Conservation (phyloP, 35 echinoderm and acorn worm species). For the Strongylocentrotus purpuratus region DNA sequence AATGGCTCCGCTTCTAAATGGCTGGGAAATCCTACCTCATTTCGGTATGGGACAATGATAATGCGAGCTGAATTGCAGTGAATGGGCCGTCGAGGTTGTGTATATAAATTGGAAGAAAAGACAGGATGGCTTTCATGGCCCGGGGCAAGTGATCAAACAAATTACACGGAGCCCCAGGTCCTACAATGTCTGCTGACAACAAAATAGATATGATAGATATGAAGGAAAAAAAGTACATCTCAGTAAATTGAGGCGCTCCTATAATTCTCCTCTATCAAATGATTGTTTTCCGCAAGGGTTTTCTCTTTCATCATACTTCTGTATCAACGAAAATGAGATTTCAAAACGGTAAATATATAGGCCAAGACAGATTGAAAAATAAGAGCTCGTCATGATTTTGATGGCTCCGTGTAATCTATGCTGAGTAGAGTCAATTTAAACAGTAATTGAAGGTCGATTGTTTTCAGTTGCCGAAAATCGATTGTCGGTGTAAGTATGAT, state of each 20-base stretch:
- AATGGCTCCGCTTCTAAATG: background rate
- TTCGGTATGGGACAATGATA: conserved; percentile 10
- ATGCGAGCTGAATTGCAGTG: background rate
- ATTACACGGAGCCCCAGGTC: background rate
- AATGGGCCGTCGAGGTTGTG: conserved; percentile 8
- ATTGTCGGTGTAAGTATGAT: background rate
- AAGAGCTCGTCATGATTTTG: background rate
- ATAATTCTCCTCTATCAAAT: background rate
- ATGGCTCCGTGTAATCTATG: background rate
- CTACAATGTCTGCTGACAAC: background rate
- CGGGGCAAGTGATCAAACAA: background rate
- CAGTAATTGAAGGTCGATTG: background rate
- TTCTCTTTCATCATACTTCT: background rate
- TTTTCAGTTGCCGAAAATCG: background rate
- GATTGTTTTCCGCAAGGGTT: background rate
- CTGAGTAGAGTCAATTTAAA: background rate
- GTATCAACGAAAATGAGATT: background rate
- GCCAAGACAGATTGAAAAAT: background rate
- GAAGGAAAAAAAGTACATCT: background rate
- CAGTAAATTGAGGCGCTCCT: background rate
- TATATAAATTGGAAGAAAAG: background rate
- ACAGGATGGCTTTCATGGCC: background rate
- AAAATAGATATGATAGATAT: background rate
- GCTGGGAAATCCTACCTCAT: background rate
- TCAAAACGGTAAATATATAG: background rate